phyloP scores from a whole-genome alignment of 2,797 vertebrate species.

The Distichodus sexfasciatus region DNA sequence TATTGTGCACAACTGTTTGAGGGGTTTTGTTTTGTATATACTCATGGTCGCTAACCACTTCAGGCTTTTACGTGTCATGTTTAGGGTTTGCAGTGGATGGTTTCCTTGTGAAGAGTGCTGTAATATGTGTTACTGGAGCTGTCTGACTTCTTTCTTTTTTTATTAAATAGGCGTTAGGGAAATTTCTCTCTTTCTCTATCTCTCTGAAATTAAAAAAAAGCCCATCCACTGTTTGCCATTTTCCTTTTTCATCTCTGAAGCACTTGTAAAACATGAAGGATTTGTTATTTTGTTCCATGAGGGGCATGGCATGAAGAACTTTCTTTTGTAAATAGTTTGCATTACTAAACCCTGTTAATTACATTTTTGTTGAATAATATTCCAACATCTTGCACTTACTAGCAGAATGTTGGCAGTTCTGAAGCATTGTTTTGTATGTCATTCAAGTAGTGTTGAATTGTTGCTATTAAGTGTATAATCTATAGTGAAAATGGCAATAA shows the following conservation, averaged over 20 bases:
- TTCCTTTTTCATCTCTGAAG: conserved; percentile 52
- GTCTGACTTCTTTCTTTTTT: conserved; percentile 33
- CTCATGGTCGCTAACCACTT: conserved; percentile 69
- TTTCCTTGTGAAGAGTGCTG: conserved; percentile 66
- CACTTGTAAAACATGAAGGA: conserved; percentile 76
- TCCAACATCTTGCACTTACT: conserved; percentile 51
- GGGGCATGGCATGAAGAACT: conserved; percentile 90
- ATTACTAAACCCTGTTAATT: conserved; percentile 73
- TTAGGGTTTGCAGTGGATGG: conserved; percentile 71
- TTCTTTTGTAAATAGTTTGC: conserved; percentile 95
- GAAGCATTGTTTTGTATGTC: conserved; percentile 66
- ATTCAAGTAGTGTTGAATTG: conserved; percentile 62
- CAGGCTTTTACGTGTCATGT: conserved; percentile 55
- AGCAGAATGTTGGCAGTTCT: conserved; percentile 54
- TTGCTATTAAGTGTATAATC: conserved; percentile 70
- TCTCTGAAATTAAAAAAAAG: too few species aligned
- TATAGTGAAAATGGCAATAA: conserved; percentile 73
- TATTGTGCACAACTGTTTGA: conserved; percentile 67
- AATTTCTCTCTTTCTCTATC: conserved; percentile 10
- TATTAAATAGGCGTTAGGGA: conserved; percentile 31
- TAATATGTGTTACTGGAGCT: conserved; percentile 70
- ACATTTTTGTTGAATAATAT: conserved; percentile 48
- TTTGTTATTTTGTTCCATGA: conserved; percentile 74
- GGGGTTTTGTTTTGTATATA: conserved; percentile 77
- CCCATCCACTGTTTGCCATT: conserved; percentile 3